phyloP scores from a whole-genome alignment of 1,140 invertebrate species.

The Luehdorfia chinensis region DNA sequence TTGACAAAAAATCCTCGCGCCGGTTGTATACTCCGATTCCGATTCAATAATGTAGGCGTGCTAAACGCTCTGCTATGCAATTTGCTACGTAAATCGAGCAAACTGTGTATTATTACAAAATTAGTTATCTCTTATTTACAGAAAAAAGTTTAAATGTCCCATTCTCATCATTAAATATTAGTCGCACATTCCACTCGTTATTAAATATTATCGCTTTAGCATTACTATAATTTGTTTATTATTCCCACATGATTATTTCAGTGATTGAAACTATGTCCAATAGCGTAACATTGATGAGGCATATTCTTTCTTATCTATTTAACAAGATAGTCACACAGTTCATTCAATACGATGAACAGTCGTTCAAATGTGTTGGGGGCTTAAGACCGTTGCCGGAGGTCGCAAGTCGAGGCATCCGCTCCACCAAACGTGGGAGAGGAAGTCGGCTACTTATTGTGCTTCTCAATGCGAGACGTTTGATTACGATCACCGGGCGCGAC shows the following conservation, averaged over 20 bases:
- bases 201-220: too few relatives aligned
- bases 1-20: constrained; percentile 38
- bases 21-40: too few relatives aligned
- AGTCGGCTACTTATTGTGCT: constrained; percentile 72
- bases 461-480: constrained; percentile 69
- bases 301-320: too few relatives aligned
- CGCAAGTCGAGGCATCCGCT: constrained; percentile 63
- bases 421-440: constrained; percentile 70
- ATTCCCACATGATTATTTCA: too few relatives aligned
- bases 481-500: constrained; percentile 48
- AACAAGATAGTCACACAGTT: too few relatives aligned
- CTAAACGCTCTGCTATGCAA: not conserved
- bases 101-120: constrained; percentile 1
- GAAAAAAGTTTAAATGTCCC: too few relatives aligned
- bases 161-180: too few relatives aligned
- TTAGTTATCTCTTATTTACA: too few relatives aligned
- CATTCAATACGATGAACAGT: not conserved
- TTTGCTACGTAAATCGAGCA: constrained; percentile 3
- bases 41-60: constrained; percentile 18
- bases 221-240: too few relatives aligned
- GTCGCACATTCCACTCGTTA: too few relatives aligned
- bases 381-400: constrained; percentile 52
- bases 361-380: constrained; percentile 11
- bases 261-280: too few relatives aligned
- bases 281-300: too few relatives aligned